These are phyloP conservation scores for Pangasius krempfi DNA, from an alignment of 2,797 vertebrate species.

Conservation along the genomic window DNA sequence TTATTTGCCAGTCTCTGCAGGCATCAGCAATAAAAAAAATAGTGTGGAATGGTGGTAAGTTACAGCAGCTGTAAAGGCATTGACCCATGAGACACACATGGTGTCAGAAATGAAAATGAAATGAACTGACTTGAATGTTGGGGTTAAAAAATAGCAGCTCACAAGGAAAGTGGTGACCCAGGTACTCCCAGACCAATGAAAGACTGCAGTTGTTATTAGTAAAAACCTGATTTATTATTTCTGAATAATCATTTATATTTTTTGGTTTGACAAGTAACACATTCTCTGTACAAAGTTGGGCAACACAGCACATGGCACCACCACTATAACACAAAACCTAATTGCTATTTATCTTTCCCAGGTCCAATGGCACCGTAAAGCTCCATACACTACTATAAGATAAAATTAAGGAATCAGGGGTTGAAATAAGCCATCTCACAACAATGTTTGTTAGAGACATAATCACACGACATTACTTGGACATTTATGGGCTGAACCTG, in stretches of 20 bases:
- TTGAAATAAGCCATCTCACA: too few relatives aligned
- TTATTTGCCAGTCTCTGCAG: neutral
- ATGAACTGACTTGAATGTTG: slow-evolving; percentile 1
- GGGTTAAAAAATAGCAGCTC: neutral
- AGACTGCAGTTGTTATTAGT: neutral
- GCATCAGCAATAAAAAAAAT: slow-evolving; percentile 20
- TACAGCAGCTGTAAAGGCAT: slow-evolving; percentile 9
- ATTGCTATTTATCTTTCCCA: too few relatives aligned
- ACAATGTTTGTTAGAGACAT: too few relatives aligned
- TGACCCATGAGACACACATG: neutral
- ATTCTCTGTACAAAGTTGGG: neutral
- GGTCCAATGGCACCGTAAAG: too few relatives aligned
- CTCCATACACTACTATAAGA: too few relatives aligned
- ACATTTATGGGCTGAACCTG: too few relatives aligned
- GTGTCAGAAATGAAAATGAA: slow-evolving; percentile 7
- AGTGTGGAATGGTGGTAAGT: neutral
- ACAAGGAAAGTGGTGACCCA: neutral
- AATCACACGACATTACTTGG: too few relatives aligned
- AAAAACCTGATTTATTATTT: neutral
- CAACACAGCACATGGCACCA: too few relatives aligned
- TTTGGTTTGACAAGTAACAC: too few relatives aligned
- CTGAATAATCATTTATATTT: too few relatives aligned
- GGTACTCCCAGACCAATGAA: neutral
- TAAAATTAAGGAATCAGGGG: too few relatives aligned
- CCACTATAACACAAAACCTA: too few relatives aligned